These are phyloP conservation scores for Thunnus thynnus DNA, from an alignment of 2,113 vertebrate genomes.

Conservation along the genomic window DNA sequence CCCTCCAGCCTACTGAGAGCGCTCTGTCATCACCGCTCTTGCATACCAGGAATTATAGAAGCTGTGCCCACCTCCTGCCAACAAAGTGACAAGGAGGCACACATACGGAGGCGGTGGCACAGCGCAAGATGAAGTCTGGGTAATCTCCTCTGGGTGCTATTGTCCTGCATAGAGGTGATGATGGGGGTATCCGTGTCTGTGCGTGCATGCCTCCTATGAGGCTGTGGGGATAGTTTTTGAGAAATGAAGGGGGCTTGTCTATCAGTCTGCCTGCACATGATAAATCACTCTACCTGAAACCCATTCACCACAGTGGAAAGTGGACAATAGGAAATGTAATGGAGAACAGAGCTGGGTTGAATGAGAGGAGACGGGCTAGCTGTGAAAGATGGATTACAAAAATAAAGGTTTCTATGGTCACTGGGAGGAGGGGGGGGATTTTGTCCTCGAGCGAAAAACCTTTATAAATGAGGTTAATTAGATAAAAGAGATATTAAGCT, in stretches of 20 bases:
- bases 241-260: conserved; percentile 36
- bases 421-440: not conserved
- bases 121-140: conserved; percentile 49
- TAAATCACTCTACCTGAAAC: conserved; percentile 64
- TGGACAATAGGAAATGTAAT: conserved; percentile 48
- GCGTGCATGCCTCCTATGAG: not conserved
- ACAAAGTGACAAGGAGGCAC: conserved; percentile 31
- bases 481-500: not conserved
- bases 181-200: conserved; percentile 41
- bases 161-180: conserved; percentile 64
- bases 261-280: conserved; percentile 44
- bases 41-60: conserved; percentile 43
- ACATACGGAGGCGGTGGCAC: conserved; percentile 25
- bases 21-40: conserved; percentile 59
- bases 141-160: conserved; percentile 64
- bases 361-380: conserved; percentile 7
- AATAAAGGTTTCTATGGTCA: not conserved
- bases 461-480: not conserved
- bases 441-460: conserved; percentile 15
- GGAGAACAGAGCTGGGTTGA: conserved; percentile 28
- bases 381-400: conserved; percentile 3
- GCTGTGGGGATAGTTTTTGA: conserved; percentile 28
- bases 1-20: conserved; percentile 18
- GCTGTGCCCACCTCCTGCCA: conserved; percentile 60
- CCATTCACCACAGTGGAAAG: conserved; percentile 36